Evolutionary conservation across 1,140 invertebrate species (phyloP), one percentile per base, ranked within the genome.

Genomic region (Caenorhabditis inopinata): DNA sequence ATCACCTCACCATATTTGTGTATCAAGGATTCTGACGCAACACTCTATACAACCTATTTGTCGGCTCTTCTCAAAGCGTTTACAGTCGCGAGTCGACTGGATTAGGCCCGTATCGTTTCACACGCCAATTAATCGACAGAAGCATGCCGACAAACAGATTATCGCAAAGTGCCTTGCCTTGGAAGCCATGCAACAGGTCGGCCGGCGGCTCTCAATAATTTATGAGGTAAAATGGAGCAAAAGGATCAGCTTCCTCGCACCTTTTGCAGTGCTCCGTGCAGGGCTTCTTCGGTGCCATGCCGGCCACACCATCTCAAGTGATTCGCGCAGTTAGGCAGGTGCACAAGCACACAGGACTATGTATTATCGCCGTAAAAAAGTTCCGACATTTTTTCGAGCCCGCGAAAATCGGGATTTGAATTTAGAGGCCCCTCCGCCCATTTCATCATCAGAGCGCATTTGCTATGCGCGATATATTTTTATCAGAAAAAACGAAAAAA

Each of bases 11-110:
- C 58, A 38, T 68, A 68, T 68, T 68, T 68, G 58, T 32, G 38
- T 68, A 58, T 68, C 29, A 68, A 68, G 58, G 32, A 68, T 68
- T 68, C 58, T 68, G 58, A 68, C 58, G 58, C 32, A 68, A 68
- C 58, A 21, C 25, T 18, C 5, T 11, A 6, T 16, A n/a, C n/a
- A n/a, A 4, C 25, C 9, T 9, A 23, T 51, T 51, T 7, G 48
- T 32, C 27, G 27, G 6, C 27, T 2, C 32, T 16, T 68, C 58
- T 68, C 58, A 68, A 68, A 68, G 58, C 38, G 58, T 68, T 68
- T 68, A 68, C 58, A 68, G 32, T 68, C 58, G 58, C 35, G 58
- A 68, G 32, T 58, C 27, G 27, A 68, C 32, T 68, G 58, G 58
- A 68, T 68, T 68, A 68, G 27, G 21, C 12, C 21, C n/a, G 58